These are phyloP conservation scores for Ptychochromis oligacanthus DNA, from an alignment of 2,113 vertebrate species.

Conservation along the genomic window DNA sequence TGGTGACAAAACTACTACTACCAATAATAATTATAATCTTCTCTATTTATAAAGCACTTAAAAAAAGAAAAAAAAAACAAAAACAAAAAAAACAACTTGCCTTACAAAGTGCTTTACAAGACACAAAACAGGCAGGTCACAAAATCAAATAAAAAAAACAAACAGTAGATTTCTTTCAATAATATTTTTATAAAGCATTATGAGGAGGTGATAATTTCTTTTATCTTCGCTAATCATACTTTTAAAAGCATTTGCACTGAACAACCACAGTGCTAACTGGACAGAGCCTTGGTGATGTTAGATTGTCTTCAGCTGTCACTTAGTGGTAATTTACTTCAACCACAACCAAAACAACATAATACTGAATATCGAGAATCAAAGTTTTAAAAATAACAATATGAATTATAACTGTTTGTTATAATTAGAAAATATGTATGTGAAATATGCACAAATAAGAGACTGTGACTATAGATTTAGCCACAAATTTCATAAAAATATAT, in stretches of 20 bases:
- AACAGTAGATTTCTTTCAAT: too few species aligned
- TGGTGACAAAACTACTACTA: not conserved
- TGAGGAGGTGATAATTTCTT: not conserved
- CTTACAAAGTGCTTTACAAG: not conserved
- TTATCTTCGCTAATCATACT: not conserved
- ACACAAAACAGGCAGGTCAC: not conserved
- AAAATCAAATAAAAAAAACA: too few species aligned
- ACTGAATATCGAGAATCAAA: not conserved
- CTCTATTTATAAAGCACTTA: not conserved
- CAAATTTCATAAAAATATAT: too few species aligned
- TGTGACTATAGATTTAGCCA: too few species aligned
- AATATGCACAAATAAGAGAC: too few species aligned
- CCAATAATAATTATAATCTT: not conserved
- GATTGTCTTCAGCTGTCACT: not conserved
- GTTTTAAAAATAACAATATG: not conserved
- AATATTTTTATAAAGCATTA: too few species aligned
- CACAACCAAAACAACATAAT: not conserved
- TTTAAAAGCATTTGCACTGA: not conserved
- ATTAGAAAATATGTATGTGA: too few species aligned
- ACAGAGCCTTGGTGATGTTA: not conserved
- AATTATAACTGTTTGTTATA: too few species aligned
- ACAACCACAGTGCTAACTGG: not conserved
- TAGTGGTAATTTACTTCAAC: not conserved
- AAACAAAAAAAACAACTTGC: too few species aligned
- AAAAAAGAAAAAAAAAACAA: too few species aligned